A percentile compares a stretch with the other conserved stretches of the same genome.
phyloP scores from a whole-genome alignment of 1,140 invertebrate genomes.

The Pachyrhynchus sulphureomaculatus region DNA sequence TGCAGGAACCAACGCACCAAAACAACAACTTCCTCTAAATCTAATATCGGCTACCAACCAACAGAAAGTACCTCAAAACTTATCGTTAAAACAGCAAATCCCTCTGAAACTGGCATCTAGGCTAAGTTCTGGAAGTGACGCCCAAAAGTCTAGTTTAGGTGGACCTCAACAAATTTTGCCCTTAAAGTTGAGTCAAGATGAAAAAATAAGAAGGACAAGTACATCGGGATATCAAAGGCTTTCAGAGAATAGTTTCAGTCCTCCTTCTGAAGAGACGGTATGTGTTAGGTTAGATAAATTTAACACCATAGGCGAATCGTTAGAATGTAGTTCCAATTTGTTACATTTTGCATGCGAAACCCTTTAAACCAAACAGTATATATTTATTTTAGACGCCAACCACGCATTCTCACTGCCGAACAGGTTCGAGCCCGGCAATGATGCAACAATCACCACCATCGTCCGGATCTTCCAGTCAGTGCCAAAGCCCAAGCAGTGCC shows the following conservation, averaged over 20 bases:
- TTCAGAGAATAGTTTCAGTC: constrained; percentile 50
- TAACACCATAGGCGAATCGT: no score
- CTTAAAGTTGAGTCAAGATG: constrained; percentile 41
- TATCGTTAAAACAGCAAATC: constrained; percentile 78
- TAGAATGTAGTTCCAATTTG: no score
- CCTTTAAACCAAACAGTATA: no score
- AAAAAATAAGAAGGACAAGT: constrained; percentile 47
- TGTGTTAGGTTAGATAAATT: no score
- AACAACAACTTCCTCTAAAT: constrained; percentile 66
- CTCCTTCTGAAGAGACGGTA: constrained; percentile 54
- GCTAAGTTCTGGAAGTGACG: constrained; percentile 55
- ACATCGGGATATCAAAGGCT: constrained; percentile 53
- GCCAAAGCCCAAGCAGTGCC: constrained; percentile 34
- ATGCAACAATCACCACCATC: constrained; percentile 56
- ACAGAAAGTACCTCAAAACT: constrained; percentile 63
- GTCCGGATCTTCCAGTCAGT: constrained; percentile 24
- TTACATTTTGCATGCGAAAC: no score
- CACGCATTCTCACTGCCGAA: constrained; percentile 57
- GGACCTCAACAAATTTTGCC: constrained; percentile 46
- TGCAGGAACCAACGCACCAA: constrained; percentile 38
- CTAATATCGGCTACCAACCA: constrained; percentile 81
- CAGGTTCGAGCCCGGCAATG: constrained; percentile 69
- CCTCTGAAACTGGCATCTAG: constrained; percentile 74
- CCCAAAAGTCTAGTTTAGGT: constrained; percentile 46
- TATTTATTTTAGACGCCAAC: constrained; percentile 45